Evolutionary conservation across 2,888 invertebrate genomes (phyloP).

Genomic region (Cepaea hortensis): DNA sequence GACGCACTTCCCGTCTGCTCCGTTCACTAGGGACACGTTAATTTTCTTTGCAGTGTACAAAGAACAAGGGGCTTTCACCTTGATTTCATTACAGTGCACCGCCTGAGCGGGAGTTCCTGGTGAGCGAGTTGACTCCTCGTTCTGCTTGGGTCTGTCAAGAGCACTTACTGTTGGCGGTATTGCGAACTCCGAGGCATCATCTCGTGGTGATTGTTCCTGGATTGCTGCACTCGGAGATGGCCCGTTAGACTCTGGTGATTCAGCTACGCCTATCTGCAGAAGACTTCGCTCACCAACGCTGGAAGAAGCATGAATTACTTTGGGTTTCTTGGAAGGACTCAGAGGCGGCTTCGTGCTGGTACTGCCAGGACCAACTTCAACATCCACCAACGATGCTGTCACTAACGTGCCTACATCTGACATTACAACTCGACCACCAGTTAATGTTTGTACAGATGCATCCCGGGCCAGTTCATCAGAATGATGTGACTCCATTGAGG

Average conservation of each 20-base stretch:
- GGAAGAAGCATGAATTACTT: too few relatives aligned
- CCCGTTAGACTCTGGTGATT: background rate
- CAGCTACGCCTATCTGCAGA: background rate
- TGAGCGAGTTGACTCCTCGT: too few relatives aligned
- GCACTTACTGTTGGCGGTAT: background rate
- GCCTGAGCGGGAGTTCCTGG: too few relatives aligned
- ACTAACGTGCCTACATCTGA: too few relatives aligned
- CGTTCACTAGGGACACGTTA: background rate
- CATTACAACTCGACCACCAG: background rate
- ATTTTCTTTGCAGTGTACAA: background rate
- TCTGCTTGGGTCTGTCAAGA: background rate
- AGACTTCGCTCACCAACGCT: background rate
- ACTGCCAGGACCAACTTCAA: background rate
- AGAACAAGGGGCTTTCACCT: constrained; percentile 28
- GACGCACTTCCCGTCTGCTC: background rate
- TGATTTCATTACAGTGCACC: background rate
- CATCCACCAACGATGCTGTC: too few relatives aligned
- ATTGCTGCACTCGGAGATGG: background rate
- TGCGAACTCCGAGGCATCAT: background rate
- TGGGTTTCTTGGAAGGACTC: background rate
- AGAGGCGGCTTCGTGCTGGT: background rate
- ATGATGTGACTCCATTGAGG: background rate
- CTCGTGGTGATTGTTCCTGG: background rate
- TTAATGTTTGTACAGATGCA: too few relatives aligned
- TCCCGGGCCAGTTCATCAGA: too few relatives aligned